Percentiles rank a stretch among this genome's conserved stretches.
Evolutionary conservation across 2,888 invertebrate genomes (phyloP).

Genomic region (Tetanocera ferruginea): DNA sequence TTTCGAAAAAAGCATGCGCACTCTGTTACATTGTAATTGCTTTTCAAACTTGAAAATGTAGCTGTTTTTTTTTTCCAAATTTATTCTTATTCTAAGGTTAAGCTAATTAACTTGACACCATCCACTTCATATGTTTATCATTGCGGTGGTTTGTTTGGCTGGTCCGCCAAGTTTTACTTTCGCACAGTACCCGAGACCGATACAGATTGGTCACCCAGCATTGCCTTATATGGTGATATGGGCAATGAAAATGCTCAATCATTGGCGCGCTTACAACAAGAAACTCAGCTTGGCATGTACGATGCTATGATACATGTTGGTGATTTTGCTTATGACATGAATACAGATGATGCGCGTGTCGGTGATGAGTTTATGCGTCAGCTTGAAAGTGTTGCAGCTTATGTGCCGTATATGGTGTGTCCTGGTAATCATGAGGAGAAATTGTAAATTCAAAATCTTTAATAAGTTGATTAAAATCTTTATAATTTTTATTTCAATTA

Average conservation of each 20-base stretch:
- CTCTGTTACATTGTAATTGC: too few relatives aligned
- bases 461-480: not conserved
- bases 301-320: slow-evolving; percentile 93
- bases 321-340: slow-evolving; percentile 96
- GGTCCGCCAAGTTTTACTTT: slow-evolving; percentile 87
- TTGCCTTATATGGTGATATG: slow-evolving; percentile 95
- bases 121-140: slow-evolving; percentile 83
- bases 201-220: slow-evolving; percentile 80
- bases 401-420: slow-evolving; percentile 93
- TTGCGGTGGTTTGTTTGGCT: slow-evolving; percentile 83
- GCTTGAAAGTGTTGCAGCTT: slow-evolving; percentile 91
- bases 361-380: slow-evolving; percentile 96
- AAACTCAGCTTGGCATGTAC: slow-evolving; percentile 83
- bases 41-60: not conserved
- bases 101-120: slow-evolving; percentile 74
- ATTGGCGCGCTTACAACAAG: slow-evolving; percentile 85
- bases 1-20: too few relatives aligned
- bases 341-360: slow-evolving; percentile 82
- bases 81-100: slow-evolving; percentile 55
- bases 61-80: slow-evolving; percentile 1
- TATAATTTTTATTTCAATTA: not conserved
- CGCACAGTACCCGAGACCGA: slow-evolving; percentile 76
- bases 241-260: slow-evolving; percentile 92
- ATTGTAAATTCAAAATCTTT: slow-evolving; percentile 73
- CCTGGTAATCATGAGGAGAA: slow-evolving; percentile 92